These are phyloP conservation scores for Hyppa rectilinea DNA, from an alignment of 2,888 invertebrate species.

Conservation along the genomic window DNA sequence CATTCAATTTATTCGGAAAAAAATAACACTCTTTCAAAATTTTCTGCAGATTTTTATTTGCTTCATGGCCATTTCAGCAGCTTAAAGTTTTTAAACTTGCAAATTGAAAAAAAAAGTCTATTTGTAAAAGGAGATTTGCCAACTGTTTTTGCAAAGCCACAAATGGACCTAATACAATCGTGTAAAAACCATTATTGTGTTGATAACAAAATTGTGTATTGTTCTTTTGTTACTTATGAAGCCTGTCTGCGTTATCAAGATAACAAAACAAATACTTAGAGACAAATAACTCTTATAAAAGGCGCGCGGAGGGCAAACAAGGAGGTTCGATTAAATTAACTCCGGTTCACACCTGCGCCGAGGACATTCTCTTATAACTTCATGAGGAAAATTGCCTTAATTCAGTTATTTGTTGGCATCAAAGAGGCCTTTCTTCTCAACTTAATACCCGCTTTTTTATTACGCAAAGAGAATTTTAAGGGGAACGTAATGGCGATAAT, in stretches of 20 bases:
- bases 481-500: conserved; percentile 32
- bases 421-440: conserved; percentile 36
- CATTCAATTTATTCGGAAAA: not conserved
- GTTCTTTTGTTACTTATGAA: conserved; percentile 1
- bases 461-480: conserved; percentile 32
- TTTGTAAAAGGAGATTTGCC: not conserved
- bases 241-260: not conserved
- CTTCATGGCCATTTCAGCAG: not conserved
- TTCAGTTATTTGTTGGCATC: conserved; percentile 58
- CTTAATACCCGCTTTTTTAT: conserved; percentile 44
- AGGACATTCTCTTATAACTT: conserved; percentile 36
- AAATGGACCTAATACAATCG: not conserved
- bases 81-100: not conserved
- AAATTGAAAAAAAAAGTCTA: not conserved
- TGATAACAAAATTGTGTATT: not conserved
- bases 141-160: not conserved
- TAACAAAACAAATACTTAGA: conserved; percentile 37
- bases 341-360: conserved; percentile 48
- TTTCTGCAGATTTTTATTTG: not conserved
- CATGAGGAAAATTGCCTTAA: conserved; percentile 56
- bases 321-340: conserved; percentile 48
- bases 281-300: conserved; percentile 40
- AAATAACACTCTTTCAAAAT: not conserved
- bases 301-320: conserved; percentile 34
- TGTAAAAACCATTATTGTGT: not conserved